Evolutionary conservation across 2,113 vertebrate genomes (phyloP), one percentile per base, ranked within the genome.

Genomic region (Setophaga coronata): DNA sequence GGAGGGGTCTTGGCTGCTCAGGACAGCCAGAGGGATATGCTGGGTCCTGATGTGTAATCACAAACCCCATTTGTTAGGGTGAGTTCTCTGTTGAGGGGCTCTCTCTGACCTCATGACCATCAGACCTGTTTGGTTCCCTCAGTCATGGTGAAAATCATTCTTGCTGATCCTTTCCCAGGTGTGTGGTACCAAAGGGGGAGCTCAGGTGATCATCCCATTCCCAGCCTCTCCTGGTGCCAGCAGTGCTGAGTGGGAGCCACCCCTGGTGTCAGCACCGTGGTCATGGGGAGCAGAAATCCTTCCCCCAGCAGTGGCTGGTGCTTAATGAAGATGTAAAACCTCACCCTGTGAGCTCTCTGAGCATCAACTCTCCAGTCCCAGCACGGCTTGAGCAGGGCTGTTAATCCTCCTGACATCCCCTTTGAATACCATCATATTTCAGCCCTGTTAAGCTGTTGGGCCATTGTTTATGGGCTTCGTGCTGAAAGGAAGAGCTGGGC

Each of bases 381-480:
- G 3, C 9, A 1, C 5, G 0, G 78, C 60, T 86, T 74, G 89
- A 91, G 95, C 66, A 7, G 40, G 54, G n/a, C 90, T 87, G 20
- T 97, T 92, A 79, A 95, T 94, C 96, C 93, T 91, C n/a, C 48
- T 91, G 95, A 87, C 86, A 57, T 40, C 89, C 87, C 60, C 81
- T 96, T 95, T 87, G 96, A 89, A 84, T 34, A 23, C 82, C 8
- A 0, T 91, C 92, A 12, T 95, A 89, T 97, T 98, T 97, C 97
- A 97, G 29, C n/a, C 93, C 96, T 14, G 70, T 92, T 96, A 83
- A 95, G 93, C 94, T 4, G 4, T 14, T 48, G 72, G 84, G 82
- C 53, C 2, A 5, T 87, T 89, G 94, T 96, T 93, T 90, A 84
- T 93, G 40, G 26, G 84, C 61, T 91, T 83, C 3, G 7, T 58